A percentile compares a stretch with the other conserved stretches of the same genome.
Conservation (phyloP, 2,113 vertebrate genomes). For the Malurus melanocephalus region DNA sequence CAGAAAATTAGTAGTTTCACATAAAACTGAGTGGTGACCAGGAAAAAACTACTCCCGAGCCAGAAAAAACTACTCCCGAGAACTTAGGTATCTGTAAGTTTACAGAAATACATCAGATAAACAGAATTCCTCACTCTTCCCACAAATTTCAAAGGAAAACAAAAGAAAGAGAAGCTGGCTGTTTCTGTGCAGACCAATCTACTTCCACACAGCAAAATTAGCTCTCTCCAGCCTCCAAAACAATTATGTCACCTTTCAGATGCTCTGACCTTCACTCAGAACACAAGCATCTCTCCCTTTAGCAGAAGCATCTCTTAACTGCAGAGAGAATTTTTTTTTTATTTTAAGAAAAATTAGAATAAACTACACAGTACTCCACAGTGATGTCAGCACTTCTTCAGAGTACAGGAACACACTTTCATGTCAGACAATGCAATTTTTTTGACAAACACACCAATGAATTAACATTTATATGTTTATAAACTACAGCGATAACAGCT, state of each 20-base stretch:
- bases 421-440: not conserved
- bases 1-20: not conserved
- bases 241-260: not conserved
- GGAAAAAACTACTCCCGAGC: not conserved
- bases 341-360: not conserved
- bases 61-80: not conserved
- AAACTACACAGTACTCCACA: not conserved
- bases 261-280: not conserved
- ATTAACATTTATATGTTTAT: not conserved
- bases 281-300: not conserved
- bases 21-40: not conserved
- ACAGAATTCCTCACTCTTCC: not conserved
- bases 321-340: not conserved
- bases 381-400: not conserved
- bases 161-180: not conserved
- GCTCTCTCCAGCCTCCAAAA: not conserved
- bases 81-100: not conserved
- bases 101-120: not conserved
- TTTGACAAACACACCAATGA: not conserved
- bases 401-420: not conserved
- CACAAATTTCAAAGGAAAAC: not conserved
- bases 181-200: not conserved
- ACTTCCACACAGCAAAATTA: not conserved
- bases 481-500: not conserved
- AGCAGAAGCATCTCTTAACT: not conserved